These are phyloP conservation scores for Ryuthela nishihirai DNA, from an alignment of 2,888 invertebrate genomes.

Conservation along the genomic window DNA sequence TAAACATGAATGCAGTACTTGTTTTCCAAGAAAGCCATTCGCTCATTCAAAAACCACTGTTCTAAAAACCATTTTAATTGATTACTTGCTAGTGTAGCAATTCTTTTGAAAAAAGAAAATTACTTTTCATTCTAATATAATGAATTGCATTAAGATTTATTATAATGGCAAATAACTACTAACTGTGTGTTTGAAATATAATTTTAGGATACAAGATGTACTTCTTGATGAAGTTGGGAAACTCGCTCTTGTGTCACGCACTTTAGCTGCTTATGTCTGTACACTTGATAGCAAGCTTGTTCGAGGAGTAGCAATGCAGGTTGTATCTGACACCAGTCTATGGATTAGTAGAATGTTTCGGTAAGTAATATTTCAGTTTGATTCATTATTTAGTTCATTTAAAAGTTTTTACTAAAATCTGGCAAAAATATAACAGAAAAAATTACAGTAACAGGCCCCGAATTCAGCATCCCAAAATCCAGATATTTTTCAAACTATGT, in stretches of 20 bases:
- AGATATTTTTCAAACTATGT: no score
- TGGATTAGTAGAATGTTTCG: conserved; percentile 85
- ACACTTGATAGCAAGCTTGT: conserved; percentile 74
- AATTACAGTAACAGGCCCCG: background rate
- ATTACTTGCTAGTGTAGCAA: background rate
- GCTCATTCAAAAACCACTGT: no score
- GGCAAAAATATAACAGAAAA: background rate
- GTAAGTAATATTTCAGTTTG: conserved; percentile 51
- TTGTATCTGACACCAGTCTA: conserved; percentile 78
- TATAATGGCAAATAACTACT: no score
- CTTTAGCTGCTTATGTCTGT: conserved; percentile 80
- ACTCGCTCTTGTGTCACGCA: conserved; percentile 73
- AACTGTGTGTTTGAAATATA: background rate
- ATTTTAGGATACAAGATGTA: conserved; percentile 9
- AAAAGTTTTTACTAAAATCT: conserved; percentile 2
- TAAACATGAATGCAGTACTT: no score
- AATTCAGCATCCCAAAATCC: no score
- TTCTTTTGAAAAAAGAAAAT: background rate
- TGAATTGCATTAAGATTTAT: no score
- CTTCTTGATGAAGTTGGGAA: conserved; percentile 35
- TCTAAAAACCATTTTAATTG: background rate
- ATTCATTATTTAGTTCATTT: conserved; percentile 1
- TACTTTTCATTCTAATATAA: background rate
- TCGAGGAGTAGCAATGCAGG: conserved; percentile 71
- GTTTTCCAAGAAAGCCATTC: no score